These are phyloP conservation scores for Sepioteuthis lessoniana DNA, from an alignment of 2,888 invertebrate species.

Conservation along the genomic window DNA sequence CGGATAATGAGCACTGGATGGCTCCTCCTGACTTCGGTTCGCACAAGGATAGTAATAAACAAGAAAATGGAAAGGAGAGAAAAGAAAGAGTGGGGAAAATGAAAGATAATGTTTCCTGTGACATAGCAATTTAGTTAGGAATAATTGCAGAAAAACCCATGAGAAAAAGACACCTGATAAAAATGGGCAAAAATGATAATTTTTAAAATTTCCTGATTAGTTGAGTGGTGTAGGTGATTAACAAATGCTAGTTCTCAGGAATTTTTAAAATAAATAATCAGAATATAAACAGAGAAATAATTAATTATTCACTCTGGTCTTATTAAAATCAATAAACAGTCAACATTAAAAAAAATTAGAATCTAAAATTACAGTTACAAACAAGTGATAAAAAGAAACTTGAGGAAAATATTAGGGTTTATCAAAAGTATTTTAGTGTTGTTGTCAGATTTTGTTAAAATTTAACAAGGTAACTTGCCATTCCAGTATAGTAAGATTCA, in stretches of 20 bases:
- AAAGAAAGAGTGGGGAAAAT: not conserved
- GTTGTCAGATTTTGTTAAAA: too few relatives aligned
- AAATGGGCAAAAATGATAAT: not conserved
- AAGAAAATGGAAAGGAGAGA: not conserved
- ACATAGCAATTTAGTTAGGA: not conserved
- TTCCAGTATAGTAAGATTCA: too few relatives aligned
- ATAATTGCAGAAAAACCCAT: not conserved
- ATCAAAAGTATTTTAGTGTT: too few relatives aligned
- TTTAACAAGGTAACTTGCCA: too few relatives aligned
- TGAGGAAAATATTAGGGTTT: too few relatives aligned
- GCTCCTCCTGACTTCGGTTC: not conserved
- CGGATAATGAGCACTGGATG: slow-evolving; percentile 17
- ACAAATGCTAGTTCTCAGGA: not conserved
- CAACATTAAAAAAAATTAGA: not conserved
- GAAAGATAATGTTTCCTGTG: not conserved
- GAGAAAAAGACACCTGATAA: slow-evolving; percentile 33
- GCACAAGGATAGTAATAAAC: not conserved
- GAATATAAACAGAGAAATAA: not conserved
- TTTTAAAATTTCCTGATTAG: not conserved
- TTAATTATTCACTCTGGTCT: not conserved
- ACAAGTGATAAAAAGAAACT: not conserved
- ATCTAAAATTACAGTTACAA: not conserved
- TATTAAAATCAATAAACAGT: not conserved
- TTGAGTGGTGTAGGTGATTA: not conserved
- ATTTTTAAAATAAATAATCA: not conserved